Evolutionary conservation across 2,113 vertebrate genomes (phyloP), one percentile per base, ranked within the genome.

Genomic region (Mesoclemmys tuberculata): DNA sequence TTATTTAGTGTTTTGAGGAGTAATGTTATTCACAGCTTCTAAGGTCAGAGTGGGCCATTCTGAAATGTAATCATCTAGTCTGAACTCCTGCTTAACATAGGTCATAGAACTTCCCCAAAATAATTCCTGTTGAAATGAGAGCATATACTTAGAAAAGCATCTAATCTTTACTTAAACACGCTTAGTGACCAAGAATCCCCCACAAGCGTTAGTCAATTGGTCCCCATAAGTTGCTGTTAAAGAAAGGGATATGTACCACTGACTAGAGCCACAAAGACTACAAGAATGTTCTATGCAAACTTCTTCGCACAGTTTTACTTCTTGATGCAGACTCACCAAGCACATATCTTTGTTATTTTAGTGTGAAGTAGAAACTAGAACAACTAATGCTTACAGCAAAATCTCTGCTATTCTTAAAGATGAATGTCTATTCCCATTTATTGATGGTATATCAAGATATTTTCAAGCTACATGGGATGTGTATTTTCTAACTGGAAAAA

Each of bases 401-500:
- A 38, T 80, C 83, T 46, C 82, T 90, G 38, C 80, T n/a, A 31
- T 44, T 51, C 8, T 7, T 31, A 6, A 14, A 48, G 84, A 38
- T 82, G 80, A 48, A 27, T 58, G 88, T 89, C 52, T 90, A 35
- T n/a, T 92, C 0, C 0, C 61, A 24, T 74, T 80, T 79, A 49
- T 41, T 58, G 10, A 21, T 94, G 74, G 19, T 1, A 1, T 86
- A 79, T 16, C 35, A 81, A 96, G 85, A 75, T 68, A 84, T 21
- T 74, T 85, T 90, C 84, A 64, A n/a, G 79, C 2, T 82, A 52
- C 41, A 82, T 86, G 6, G 10, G 75, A 52, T 19, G 27, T 91
- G 74, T 54, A 31, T 93, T 95, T 86, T 91, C 56, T 61, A 19
- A 51, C 10, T 61, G 29, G 58, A 19, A 68, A 81, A 5, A 83